Base-by-base conservation (phyloP, 1,140 invertebrate genomes). In the Heliconius eleuchia region DNA sequence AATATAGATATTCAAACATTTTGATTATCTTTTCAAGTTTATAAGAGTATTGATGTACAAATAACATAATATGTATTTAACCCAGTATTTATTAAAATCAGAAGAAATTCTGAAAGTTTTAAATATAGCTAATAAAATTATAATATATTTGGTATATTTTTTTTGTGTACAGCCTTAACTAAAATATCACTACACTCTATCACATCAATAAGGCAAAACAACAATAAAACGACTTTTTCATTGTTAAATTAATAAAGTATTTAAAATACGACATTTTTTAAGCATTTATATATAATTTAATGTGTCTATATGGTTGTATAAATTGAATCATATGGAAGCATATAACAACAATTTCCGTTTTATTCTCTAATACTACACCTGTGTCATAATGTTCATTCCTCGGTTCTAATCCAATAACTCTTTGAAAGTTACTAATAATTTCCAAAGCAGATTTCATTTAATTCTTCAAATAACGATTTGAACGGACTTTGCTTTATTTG, bases 151-250 rank as follows among this genome's bases (percentile, higher is more conserved):
- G 60, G 60, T 37, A 76, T 76, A 76, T 70, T 52, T 76, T 75
- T 76, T 76, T 42, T 76, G 66, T n/a, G 78, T 34, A 50, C 52
- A 80, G 71, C 60, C 77, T 82, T 80, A 83, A 76, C 66, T 76
- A 75, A 81, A 77, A 75, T 84, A 84, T 85, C 77, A 85, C 83
- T 88, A 89, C 34, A 37, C 66, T 78, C 79, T 87, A 88, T 87
- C 86, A 89, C 84, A 88, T 87, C 83, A 77, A 84, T 84, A 84
- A 76, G 37, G 73, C 71, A 66, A 76, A 19, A 71, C 37, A 73
- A 37, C 52, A 73, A 73, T 16, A 30, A 57, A 57, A 46, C 74
- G 60, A 72, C 5, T 23, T 19, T 55, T 46, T 71, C 4, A 60
- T 71, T n/a, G n/a, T 55, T 55, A 77, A 37, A 74, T 39, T 74